Conservation (phyloP, 2,888 invertebrate genomes). For the Keiferia lycopersicella region DNA sequence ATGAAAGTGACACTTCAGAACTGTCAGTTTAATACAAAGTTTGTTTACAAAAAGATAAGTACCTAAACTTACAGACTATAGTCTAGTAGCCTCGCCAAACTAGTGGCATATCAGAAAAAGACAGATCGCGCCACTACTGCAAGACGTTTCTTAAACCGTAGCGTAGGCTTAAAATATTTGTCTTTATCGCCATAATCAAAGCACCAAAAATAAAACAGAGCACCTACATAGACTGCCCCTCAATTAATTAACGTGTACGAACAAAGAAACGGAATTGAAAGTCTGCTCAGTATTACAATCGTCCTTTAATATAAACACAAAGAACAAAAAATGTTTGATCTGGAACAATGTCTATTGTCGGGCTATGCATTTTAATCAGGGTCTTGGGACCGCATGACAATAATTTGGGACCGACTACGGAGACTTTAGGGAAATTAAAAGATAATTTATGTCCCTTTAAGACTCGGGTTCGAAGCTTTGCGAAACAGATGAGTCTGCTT, state of each 20-base stretch:
- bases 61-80: no score
- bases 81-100: no score
- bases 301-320: constrained; percentile 62
- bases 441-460: constrained; percentile 30
- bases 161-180: no score
- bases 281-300: constrained; percentile 48
- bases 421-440: constrained; percentile 39
- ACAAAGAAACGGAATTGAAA: constrained; percentile 57
- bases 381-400: constrained; percentile 44
- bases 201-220: not conserved
- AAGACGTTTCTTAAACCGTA: no score
- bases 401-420: constrained; percentile 37
- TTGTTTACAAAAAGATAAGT: no score
- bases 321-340: constrained; percentile 65
- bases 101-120: no score
- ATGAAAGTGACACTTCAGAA: no score
- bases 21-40: no score
- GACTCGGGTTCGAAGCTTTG: not conserved
- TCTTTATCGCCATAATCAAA: no score
- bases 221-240: constrained; percentile 27
- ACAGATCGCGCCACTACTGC: no score
- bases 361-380: constrained; percentile 65
- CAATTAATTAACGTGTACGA: constrained; percentile 49
- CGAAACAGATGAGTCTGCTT: constrained; percentile 9
- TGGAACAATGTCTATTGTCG: constrained; percentile 60